Percentiles rank a stretch among this genome's conserved stretches.
Evolutionary conservation across 2,888 invertebrate species (phyloP).

Genomic region (Synanthedon andrenaeformis): DNA sequence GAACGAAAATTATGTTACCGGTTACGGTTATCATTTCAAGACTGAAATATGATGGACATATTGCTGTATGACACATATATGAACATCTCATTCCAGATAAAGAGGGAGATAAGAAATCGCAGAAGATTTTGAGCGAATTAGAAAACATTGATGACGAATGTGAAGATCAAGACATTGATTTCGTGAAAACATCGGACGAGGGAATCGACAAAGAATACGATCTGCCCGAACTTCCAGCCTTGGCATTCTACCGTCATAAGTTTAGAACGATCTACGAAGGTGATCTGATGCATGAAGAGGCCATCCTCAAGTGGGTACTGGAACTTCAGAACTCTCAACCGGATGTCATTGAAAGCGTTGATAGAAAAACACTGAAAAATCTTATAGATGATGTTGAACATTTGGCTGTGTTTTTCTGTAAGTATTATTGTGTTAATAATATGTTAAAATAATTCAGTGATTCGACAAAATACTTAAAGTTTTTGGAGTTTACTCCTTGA

Average conservation of each 20-base stretch:
- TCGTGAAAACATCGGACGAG: constrained; percentile 91
- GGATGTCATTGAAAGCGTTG: constrained; percentile 91
- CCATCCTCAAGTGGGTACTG: constrained; percentile 90
- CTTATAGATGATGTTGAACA: constrained; percentile 91
- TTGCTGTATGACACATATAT: too few species aligned
- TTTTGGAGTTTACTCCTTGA: too few species aligned
- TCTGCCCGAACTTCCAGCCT: constrained; percentile 81
- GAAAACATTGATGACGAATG: constrained; percentile 95
- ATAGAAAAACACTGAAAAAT: constrained; percentile 89
- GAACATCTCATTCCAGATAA: constrained; percentile 71
- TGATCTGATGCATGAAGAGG: constrained; percentile 92
- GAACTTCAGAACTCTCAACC: constrained; percentile 86
- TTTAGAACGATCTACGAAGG: constrained; percentile 90
- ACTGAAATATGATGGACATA: too few species aligned
- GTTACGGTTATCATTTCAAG: too few species aligned
- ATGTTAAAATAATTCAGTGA: not conserved
- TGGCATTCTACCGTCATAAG: constrained; percentile 89
- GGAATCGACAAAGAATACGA: constrained; percentile 91
- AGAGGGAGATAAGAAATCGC: constrained; percentile 90
- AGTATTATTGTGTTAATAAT: constrained; percentile 32
- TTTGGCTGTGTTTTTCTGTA: constrained; percentile 92
- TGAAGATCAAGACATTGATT: constrained; percentile 91
- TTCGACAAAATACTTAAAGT: not conserved
- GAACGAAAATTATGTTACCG: too few species aligned
- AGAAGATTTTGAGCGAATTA: constrained; percentile 87